phyloP scores from a whole-genome alignment of 2,113 vertebrate species.

The Corythornis madagascariensis region DNA sequence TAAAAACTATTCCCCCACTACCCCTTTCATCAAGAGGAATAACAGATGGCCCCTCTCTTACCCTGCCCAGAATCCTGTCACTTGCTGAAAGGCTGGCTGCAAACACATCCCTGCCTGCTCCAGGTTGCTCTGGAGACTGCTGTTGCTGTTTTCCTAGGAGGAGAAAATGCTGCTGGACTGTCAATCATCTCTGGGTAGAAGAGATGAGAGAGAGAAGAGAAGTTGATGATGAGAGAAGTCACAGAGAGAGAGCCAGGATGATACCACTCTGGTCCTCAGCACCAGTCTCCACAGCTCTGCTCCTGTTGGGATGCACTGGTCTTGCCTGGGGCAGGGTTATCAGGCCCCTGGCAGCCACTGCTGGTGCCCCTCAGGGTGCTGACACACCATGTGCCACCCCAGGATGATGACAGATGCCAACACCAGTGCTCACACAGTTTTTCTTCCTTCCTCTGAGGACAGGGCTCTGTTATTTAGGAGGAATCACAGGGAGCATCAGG shows the following conservation, averaged over 20 bases:
- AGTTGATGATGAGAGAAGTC: background rate
- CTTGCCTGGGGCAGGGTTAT: background rate
- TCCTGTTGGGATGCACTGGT: background rate
- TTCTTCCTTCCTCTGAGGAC: background rate
- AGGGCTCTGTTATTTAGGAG: background rate
- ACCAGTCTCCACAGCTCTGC: background rate
- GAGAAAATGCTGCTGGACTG: conserved; percentile 7
- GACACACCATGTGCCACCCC: background rate
- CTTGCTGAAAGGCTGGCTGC: conserved; percentile 31
- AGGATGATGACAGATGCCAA: background rate
- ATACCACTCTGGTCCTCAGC: background rate
- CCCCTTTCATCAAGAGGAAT: conserved; percentile 13
- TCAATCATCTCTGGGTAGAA: conserved; percentile 9
- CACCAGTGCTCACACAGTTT: conserved; percentile 1
- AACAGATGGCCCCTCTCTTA: conserved; percentile 28
- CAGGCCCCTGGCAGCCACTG: background rate
- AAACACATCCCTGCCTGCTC: background rate
- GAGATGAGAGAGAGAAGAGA: too few species aligned
- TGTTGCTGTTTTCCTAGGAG: conserved; percentile 41
- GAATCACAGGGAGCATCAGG: background rate
- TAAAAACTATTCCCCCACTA: background rate
- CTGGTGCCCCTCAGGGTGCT: background rate
- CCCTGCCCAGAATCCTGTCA: conserved; percentile 13
- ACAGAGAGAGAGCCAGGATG: background rate
- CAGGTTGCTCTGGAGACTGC: background rate